Evolutionary conservation across 2,797 vertebrate genomes (phyloP).

Genomic region (Mormyrops attenuatus): DNA sequence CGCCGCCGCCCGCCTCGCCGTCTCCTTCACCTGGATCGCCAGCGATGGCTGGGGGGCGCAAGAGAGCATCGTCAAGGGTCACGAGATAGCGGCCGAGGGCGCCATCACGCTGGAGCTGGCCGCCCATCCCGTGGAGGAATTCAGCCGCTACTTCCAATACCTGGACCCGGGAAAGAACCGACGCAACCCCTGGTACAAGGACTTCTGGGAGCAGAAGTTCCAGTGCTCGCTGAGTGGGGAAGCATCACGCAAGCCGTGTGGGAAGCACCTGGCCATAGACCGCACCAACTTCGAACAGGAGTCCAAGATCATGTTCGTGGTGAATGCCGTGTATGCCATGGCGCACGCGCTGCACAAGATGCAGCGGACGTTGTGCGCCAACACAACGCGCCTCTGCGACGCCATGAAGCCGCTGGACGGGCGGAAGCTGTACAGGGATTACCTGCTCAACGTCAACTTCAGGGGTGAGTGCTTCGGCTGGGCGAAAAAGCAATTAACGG

Average conservation of each 20-base stretch:
- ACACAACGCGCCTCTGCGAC: constrained; percentile 88
- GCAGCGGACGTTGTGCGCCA: constrained; percentile 85
- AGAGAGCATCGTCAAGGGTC: constrained; percentile 92
- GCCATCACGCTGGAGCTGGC: constrained; percentile 93
- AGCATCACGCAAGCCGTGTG: constrained; percentile 61
- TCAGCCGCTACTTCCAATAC: constrained; percentile 86
- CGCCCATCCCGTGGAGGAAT: constrained; percentile 81
- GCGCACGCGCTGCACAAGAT: constrained; percentile 91
- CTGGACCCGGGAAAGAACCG: constrained; percentile 81
- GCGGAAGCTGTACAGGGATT: constrained; percentile 87
- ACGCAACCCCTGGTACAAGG: constrained; percentile 93
- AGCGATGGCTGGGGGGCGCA: constrained; percentile 97
- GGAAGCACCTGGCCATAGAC: constrained; percentile 75
- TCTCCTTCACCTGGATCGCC: constrained; percentile 96
- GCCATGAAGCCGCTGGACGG: constrained; percentile 90
- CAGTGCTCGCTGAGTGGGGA: constrained; percentile 77
- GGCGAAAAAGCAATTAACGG: not conserved
- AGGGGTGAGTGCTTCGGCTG: constrained; percentile 69
- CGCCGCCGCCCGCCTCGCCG: constrained; percentile 82
- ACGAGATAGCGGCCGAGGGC: constrained; percentile 84
- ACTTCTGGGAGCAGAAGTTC: constrained; percentile 98
- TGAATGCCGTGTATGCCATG: constrained; percentile 96
- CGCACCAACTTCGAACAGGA: constrained; percentile 88
- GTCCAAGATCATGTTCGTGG: constrained; percentile 98
- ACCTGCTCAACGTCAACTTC: constrained; percentile 92